Conservation (phyloP, 2,797 vertebrate genomes). For the Coccyzus lansbergi region DNA sequence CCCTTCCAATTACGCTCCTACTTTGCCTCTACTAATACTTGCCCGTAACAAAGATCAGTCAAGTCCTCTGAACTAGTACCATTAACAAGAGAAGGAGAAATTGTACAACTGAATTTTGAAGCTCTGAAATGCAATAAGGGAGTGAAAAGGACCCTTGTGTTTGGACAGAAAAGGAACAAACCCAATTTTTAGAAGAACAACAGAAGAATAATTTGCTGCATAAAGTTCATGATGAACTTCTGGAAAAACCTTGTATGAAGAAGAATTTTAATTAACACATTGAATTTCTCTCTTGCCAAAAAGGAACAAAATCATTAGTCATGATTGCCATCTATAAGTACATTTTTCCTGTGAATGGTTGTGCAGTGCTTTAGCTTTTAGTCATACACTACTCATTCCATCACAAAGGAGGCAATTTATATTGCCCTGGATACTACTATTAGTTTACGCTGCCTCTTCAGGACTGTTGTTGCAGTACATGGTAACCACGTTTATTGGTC, state of each 20-base stretch:
- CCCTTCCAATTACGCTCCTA: neutral
- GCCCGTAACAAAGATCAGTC: neutral
- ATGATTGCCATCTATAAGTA: neutral
- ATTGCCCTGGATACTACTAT: neutral
- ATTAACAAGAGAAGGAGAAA: neutral
- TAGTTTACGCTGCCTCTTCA: conserved; percentile 25
- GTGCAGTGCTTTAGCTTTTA: neutral
- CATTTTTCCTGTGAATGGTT: neutral
- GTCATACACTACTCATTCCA: neutral
- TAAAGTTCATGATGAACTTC: neutral
- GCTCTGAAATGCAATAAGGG: neutral
- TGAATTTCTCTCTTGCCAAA: neutral
- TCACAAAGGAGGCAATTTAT: neutral
- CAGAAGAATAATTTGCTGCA: neutral
- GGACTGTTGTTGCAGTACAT: conserved; percentile 4
- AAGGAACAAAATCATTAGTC: neutral
- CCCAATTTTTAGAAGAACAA: neutral
- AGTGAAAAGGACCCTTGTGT: neutral
- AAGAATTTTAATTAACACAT: neutral
- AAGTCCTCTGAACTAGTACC: neutral
- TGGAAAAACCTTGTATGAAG: neutral
- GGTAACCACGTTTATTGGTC: conserved; percentile 34
- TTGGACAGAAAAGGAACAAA: neutral
- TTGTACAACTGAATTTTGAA: neutral
- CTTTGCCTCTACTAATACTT: neutral